Evolutionary conservation across 2,797 vertebrate genomes (phyloP).

Genomic region (Bradypodion pumilum): DNA sequence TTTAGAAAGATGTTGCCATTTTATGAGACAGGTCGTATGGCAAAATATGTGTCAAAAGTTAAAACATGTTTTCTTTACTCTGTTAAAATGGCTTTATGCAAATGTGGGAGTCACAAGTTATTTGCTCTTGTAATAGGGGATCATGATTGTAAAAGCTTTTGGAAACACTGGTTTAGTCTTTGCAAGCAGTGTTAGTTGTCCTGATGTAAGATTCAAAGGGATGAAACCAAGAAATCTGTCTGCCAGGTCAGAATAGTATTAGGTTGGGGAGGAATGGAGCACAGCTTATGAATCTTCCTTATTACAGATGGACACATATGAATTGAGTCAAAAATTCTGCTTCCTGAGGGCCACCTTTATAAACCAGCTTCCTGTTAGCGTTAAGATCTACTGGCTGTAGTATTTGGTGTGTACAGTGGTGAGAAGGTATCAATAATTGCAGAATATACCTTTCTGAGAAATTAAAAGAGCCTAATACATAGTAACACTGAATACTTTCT

Average conservation of each 20-base stretch:
- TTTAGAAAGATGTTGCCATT: too few relatives aligned
- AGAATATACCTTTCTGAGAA: not conserved
- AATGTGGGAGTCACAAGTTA: too few relatives aligned
- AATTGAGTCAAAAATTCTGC: not conserved
- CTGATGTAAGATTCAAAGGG: not conserved
- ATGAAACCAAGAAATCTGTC: not conserved
- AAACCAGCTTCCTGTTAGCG: not conserved
- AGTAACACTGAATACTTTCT: not conserved
- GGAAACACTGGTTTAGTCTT: too few relatives aligned
- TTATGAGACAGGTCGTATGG: too few relatives aligned
- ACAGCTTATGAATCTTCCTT: not conserved
- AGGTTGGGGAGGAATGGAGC: not conserved
- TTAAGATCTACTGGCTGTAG: not conserved
- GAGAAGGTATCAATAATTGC: not conserved
- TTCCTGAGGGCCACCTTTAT: not conserved
- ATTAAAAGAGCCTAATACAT: too few relatives aligned
- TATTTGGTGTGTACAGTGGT: not conserved
- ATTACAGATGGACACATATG: not conserved
- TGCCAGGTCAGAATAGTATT: not conserved
- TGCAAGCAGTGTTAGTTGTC: not conserved
- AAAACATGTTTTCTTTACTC: too few relatives aligned
- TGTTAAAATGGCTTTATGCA: too few relatives aligned
- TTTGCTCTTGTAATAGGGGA: too few relatives aligned
- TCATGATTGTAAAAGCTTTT: too few relatives aligned
- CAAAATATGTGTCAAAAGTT: too few relatives aligned